These are phyloP conservation scores for Sclerodermus sp. DNA, from an alignment of 2,888 invertebrate genomes.

Conservation along the genomic window DNA sequence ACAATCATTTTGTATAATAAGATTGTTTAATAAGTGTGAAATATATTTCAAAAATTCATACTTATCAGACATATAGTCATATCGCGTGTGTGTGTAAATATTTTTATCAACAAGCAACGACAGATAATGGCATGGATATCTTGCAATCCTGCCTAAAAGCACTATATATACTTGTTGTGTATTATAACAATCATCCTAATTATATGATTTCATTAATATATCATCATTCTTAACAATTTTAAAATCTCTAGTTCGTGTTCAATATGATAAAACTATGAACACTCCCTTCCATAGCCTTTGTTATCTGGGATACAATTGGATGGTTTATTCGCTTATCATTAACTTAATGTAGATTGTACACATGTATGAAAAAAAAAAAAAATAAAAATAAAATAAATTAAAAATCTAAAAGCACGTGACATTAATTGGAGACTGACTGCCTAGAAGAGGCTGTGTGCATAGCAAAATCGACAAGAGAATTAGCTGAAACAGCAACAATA, in stretches of 20 bases:
- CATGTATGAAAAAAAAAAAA: constrained; percentile 13
- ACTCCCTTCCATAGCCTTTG: constrained; percentile 43
- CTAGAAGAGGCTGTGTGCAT: constrained; percentile 49
- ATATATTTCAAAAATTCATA: constrained; percentile 11
- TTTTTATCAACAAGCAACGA: constrained; percentile 25
- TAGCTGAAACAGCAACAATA: constrained; percentile 36
- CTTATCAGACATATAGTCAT: constrained; percentile 17
- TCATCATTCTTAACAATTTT: constrained; percentile 38
- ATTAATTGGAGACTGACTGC: constrained; percentile 53
- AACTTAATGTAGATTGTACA: constrained; percentile 19
- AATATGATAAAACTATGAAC: constrained; percentile 34
- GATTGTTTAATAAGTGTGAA: constrained; percentile 17
- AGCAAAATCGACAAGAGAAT: constrained; percentile 50
- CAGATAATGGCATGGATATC: constrained; percentile 12
- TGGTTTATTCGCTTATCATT: too few species aligned
- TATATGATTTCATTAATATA: constrained; percentile 34
- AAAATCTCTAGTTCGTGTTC: constrained; percentile 35
- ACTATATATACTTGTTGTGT: constrained; percentile 21
- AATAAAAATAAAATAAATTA: constrained; percentile 49
- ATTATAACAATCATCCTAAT: constrained; percentile 26
- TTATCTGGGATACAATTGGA: constrained; percentile 36
- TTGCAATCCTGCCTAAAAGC: constrained; percentile 19
- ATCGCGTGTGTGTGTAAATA: constrained; percentile 17
- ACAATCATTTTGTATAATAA: constrained; percentile 11
- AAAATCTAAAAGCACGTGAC: constrained; percentile 42